Base-by-base conservation (phyloP, 2,888 invertebrate species). In the Ecliptopera silaceata region DNA sequence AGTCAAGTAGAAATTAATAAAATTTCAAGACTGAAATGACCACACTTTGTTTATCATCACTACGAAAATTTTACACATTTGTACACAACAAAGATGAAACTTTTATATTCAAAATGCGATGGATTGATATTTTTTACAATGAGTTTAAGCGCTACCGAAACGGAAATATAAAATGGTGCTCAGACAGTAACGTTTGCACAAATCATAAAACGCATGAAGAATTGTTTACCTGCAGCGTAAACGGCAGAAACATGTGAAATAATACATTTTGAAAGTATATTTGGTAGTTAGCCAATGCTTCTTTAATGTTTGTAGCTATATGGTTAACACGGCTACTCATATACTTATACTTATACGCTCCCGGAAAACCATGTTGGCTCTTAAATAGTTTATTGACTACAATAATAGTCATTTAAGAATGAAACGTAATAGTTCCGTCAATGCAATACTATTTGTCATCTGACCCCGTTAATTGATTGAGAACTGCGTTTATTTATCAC, bases 1-100 rank as follows among this genome's bases (percentile, higher is more conserved):
- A 65, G 63, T 77, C 75, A 73, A 81, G 77, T 77, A 79, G 74
- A 45, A 75, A 72, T 74, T 71, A 65, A 81, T 82, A 80, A 82
- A 80, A 72, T 72, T 78, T 69, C 65, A 76, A 77, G 76, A 77
- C 77, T 74, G 78, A 79, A 70, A 68, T 63, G 6, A 4, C 1
- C 12, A 42, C 10, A 31, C 13, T 42, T 42, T 41, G 20, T 18
- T 31, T 13, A 17, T 18, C 12, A 38, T 10, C 18, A 18, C 6
- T 26, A 26, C 26, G 8, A 26, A 26, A 26, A 26, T 26, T 26
- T 8, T 2, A 26, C 6, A 22, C 22, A 22, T 4, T 22, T n/a
- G n/a, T 13, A 36, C 34, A 34, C 34, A 12, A 4, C 6, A 34
- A n/a, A 13, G n/a, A n/a, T 4, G 4, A 2, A 12, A 4, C 3